Conservation (phyloP, 2,797 vertebrate species). For the Manis pentadactyla region DNA sequence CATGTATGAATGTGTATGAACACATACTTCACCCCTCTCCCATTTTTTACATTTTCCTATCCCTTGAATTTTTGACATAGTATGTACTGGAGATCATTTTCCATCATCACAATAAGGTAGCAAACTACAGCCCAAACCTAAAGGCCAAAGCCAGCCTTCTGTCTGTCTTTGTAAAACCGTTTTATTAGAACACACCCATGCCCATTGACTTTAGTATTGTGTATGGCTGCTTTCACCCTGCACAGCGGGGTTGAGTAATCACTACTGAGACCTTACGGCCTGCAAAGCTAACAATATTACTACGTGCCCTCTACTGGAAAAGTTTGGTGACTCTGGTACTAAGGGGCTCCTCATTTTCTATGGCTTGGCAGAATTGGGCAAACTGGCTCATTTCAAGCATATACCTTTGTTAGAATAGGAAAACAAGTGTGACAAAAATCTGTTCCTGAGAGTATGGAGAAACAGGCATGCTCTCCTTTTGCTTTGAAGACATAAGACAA, state of each 20-base stretch:
- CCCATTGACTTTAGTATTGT: not conserved
- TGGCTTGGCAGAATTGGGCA: too few species aligned
- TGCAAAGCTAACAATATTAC: not conserved
- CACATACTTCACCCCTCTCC: not conserved
- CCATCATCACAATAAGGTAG: not conserved
- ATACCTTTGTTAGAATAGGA: too few species aligned
- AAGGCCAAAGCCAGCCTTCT: not conserved
- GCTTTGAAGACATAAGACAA: too few species aligned
- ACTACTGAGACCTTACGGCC: not conserved
- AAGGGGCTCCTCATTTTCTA: not conserved
- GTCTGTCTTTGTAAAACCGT: not conserved
- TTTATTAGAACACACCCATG: not conserved
- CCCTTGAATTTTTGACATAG: not conserved
- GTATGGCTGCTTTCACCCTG: not conserved
- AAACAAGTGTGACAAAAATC: too few species aligned
- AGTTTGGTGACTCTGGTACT: not conserved
- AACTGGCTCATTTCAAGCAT: too few species aligned
- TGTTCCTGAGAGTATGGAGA: too few species aligned
- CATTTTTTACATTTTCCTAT: not conserved
- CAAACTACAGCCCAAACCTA: not conserved
- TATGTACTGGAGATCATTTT: not conserved
- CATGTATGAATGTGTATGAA: accelerated
- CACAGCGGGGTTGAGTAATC: not conserved
- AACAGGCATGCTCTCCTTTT: too few species aligned
- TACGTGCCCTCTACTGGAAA: not conserved